Evolutionary conservation across 2,797 vertebrate genomes (phyloP), one percentile per base, ranked within the genome.

Genomic region (Macrochelys suwanniensis): DNA sequence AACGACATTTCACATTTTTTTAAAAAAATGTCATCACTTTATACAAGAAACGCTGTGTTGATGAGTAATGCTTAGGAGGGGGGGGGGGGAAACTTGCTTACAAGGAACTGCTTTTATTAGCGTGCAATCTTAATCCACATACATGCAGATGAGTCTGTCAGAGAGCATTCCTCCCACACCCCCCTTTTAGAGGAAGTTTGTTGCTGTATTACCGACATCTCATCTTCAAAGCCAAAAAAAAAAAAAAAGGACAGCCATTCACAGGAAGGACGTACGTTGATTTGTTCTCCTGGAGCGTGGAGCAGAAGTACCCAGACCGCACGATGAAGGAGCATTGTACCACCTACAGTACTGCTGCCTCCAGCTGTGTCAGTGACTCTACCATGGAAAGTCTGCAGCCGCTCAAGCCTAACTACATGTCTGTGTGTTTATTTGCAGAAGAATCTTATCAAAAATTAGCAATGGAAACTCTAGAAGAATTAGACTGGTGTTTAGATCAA

Each of bases 401-500:
- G 45, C 98, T 98, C 2, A 97, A 98, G 95, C 98, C 98, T 99
- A 98, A 99, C 94, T 99, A 98, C 98, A 97, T 99, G 98, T 99
- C 99, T 97, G 97, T 99, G 97, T 99, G 99, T 98, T 98, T 99
- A 95, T 99, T 99, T 98, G 97, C 99, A 99, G 99, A 99, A 98
- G 99, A 99, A 84, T 99, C 99, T 92, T 99, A 99, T 98, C 99
- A 99, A 98, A 99, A 99, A 97, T 98, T 99, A 98, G 99, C 99
- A 37, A 98, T 99, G 99, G 99, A 99, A 97, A 99, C 99, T 57
- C 98, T 99, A 98, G 99, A 99, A 97, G 99, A 99, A 97, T 98
- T 99, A 97, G 99, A 99, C 99, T 99, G 99, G 99, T 99, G 99
- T 98, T 98, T 99, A 98, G 99, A 99, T 98, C 99, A 99, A 98